phyloP scores from a whole-genome alignment of 2,113 vertebrate genomes.

The Nesoenas mayeri region DNA sequence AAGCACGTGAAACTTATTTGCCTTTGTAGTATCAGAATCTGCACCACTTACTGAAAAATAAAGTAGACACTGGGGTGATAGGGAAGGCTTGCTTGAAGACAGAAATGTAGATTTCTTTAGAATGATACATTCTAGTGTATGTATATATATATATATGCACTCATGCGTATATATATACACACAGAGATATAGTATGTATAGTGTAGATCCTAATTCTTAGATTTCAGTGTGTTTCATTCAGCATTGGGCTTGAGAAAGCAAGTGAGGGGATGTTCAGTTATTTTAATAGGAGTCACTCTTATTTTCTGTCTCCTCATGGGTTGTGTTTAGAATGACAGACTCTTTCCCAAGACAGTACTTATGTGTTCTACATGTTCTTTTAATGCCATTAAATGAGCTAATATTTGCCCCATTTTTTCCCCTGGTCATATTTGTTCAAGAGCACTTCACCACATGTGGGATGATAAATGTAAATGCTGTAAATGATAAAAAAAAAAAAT shows the following conservation, averaged over 20 bases:
- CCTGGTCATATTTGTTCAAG: background rate
- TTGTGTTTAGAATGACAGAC: background rate
- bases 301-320: background rate
- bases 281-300: background rate
- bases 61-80: background rate
- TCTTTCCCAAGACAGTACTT: background rate
- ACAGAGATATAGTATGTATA: too few species aligned
- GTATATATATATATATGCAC: accelerated
- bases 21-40: background rate
- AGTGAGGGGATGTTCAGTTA: background rate
- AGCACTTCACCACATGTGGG: background rate
- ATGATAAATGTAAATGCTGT: background rate
- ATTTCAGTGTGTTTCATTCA: background rate
- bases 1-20: background rate
- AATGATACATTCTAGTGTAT: background rate
- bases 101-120: background rate
- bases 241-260: background rate
- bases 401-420: background rate
- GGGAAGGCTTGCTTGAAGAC: background rate
- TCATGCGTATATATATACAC: too few species aligned
- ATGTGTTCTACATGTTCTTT: background rate
- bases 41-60: background rate
- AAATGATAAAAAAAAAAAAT: background rate
- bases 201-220: background rate
- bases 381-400: background rate